Base-by-base conservation (phyloP, 2,797 vertebrate species). In the Urocyon cinereoargenteus region DNA sequence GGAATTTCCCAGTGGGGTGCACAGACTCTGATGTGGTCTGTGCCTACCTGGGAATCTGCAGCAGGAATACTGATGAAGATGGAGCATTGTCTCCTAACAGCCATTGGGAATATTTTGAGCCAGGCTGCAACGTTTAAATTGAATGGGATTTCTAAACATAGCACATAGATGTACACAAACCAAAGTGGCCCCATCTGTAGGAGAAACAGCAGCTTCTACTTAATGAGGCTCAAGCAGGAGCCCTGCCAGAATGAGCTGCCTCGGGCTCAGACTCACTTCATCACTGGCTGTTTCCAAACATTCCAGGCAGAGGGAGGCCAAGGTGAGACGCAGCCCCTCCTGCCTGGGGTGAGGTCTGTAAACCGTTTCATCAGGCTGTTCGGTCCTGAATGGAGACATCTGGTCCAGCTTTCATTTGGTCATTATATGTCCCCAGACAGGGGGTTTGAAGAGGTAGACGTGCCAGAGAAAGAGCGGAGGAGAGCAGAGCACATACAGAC, bases 211-310 rank as follows among this genome's bases (percentile, higher is more conserved):
- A 78, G 57, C 26, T 16, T 61, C 40, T 28, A 13, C 18, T 34
- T 59, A 18, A 53, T 16, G 62, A 5, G 3, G 21, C 24, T 40
- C 22, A 19, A 28, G 55, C 62, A 55, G 49, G 11, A 55, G 0
- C 16, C 1, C 12, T 16, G 72, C 62, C 49, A 28, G 26, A 64
- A 55, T 14, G 40, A 55, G 31, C 78, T 3, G 57, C 78, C 92
- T 24, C 3, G 2, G 12, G 21, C 18, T 9, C 1, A 15, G 34
- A 59, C 49, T 10, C 15, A 0, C 12, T 57, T 28, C 66, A 16
- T 10, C 5, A 0, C 1, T 18, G 78, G 11, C 62, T 6, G 9
- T 21, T 53, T 53, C 24, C n/a, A 19, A 2, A 34, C 12, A 21
- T 28, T 49, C 11, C 14, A 49, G 51, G 57, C 73, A 40, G 68